Conservation (phyloP, 1,140 invertebrate genomes). For the Eulimnadia texana region DNA sequence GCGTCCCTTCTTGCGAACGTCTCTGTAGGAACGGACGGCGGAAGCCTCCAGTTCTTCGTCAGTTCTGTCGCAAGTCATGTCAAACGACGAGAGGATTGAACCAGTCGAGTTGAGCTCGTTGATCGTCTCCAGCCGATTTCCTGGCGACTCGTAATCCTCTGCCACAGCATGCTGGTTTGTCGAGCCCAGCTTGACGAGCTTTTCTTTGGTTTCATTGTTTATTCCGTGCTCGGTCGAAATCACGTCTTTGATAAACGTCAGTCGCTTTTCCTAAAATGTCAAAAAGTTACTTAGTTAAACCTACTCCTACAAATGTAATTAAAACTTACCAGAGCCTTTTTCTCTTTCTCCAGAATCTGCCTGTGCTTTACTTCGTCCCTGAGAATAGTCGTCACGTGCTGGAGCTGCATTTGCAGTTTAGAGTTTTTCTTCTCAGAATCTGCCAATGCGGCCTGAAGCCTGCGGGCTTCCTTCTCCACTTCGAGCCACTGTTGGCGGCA, state of each 20-base stretch:
- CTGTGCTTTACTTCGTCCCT: conserved; percentile 58
- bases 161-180: conserved; percentile 20
- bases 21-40: neutral
- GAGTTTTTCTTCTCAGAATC: conserved; percentile 45
- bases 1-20: conserved; percentile 28
- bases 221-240: conserved; percentile 49
- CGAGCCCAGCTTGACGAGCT: conserved; percentile 51
- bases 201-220: conserved; percentile 56
- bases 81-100: conserved; percentile 25
- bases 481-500: conserved; percentile 48
- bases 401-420: conserved; percentile 56
- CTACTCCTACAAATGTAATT: conserved; percentile 9
- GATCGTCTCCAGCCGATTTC: conserved; percentile 42
- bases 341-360: conserved; percentile 42
- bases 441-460: conserved; percentile 47
- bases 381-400: conserved; percentile 55
- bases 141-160: conserved; percentile 14
- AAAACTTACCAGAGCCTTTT: conserved; percentile 38
- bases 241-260: conserved; percentile 52
- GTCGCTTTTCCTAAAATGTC: conserved; percentile 47
- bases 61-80: conserved; percentile 38
- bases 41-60: conserved; percentile 59
- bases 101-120: conserved; percentile 44
- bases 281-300: conserved; percentile 16
- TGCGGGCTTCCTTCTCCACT: conserved; percentile 46